Evolutionary conservation across 2,888 invertebrate genomes (phyloP).

Genomic region (Euplexia lucipara): DNA sequence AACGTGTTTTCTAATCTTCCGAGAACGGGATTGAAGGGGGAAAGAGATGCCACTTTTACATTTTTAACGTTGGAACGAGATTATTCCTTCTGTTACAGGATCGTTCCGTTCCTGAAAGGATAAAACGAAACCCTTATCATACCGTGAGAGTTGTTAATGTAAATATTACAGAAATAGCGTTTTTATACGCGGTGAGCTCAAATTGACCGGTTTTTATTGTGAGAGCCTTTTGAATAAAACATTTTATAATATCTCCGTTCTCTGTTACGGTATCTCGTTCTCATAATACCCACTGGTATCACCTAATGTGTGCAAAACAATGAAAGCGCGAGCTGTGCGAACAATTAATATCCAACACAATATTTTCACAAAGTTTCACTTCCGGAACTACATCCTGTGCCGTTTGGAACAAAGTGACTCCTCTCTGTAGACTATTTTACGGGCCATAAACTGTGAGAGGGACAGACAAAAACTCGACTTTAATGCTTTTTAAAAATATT

Average conservation of each 20-base stretch:
- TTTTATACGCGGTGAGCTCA: constrained; percentile 64
- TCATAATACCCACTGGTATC: constrained; percentile 63
- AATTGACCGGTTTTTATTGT: constrained; percentile 68
- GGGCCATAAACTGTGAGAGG: constrained; percentile 78
- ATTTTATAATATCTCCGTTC: constrained; percentile 66
- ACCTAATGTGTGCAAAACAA: constrained; percentile 71
- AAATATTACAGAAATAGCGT: constrained; percentile 69
- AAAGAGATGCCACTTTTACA: constrained; percentile 75
- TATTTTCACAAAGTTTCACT: constrained; percentile 85
- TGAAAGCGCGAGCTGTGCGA: constrained; percentile 73
- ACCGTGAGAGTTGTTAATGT: constrained; percentile 62
- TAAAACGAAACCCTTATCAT: constrained; percentile 68
- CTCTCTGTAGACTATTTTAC: constrained; percentile 82
- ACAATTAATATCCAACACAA: constrained; percentile 85
- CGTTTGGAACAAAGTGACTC: constrained; percentile 81
- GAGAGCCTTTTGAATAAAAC: constrained; percentile 67
- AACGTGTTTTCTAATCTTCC: constrained; percentile 88
- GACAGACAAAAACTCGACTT: constrained; percentile 71
- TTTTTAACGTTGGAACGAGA: constrained; percentile 75
- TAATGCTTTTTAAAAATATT: constrained; percentile 74
- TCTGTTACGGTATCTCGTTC: constrained; percentile 61
- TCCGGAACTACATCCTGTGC: constrained; percentile 79
- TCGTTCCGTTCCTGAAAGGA: constrained; percentile 65
- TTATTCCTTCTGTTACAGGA: constrained; percentile 69
- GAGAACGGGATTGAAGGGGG: constrained; percentile 74